Conservation (phyloP, 2,113 vertebrate species). For the Nannobrachium achirus region DNA sequence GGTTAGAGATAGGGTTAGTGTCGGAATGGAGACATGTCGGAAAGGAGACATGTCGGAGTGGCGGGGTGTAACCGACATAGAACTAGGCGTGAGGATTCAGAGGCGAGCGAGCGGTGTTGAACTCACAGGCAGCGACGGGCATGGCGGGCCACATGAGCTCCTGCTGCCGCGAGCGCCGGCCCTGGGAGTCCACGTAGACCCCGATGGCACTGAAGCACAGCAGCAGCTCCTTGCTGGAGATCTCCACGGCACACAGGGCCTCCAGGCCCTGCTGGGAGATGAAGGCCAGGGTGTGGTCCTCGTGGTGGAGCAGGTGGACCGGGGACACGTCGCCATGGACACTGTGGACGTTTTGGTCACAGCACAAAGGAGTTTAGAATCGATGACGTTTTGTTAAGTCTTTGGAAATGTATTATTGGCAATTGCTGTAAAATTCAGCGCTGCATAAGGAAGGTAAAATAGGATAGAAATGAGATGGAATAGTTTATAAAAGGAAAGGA, state of each 20-base stretch:
- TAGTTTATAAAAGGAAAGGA: too few species aligned
- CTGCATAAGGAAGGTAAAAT: too few species aligned
- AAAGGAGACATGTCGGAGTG: too few species aligned
- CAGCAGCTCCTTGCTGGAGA: constrained; percentile 95
- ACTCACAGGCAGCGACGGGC: constrained; percentile 93
- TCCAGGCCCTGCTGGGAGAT: constrained; percentile 90
- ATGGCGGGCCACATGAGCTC: constrained; percentile 96
- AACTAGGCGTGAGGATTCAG: not conserved
- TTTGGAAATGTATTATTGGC: too few species aligned
- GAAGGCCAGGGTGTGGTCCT: constrained; percentile 95
- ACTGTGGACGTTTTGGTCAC: constrained; percentile 63
- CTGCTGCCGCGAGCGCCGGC: constrained; percentile 94
- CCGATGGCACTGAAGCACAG: constrained; percentile 97
- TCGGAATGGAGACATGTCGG: too few species aligned
- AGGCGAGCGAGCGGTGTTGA: not conserved
- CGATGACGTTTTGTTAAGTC: too few species aligned
- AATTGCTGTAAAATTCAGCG: too few species aligned
- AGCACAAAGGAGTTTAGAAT: too few species aligned
- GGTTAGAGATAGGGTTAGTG: too few species aligned
- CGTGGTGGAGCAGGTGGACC: constrained; percentile 88
- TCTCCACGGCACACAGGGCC: constrained; percentile 95
- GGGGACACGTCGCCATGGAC: constrained; percentile 87
- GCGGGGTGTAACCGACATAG: too few species aligned
- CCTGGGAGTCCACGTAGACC: constrained; percentile 96
- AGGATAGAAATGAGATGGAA: too few species aligned